Conservation (phyloP, 2,797 vertebrate species). For the Sebastes hopkinsi region DNA sequence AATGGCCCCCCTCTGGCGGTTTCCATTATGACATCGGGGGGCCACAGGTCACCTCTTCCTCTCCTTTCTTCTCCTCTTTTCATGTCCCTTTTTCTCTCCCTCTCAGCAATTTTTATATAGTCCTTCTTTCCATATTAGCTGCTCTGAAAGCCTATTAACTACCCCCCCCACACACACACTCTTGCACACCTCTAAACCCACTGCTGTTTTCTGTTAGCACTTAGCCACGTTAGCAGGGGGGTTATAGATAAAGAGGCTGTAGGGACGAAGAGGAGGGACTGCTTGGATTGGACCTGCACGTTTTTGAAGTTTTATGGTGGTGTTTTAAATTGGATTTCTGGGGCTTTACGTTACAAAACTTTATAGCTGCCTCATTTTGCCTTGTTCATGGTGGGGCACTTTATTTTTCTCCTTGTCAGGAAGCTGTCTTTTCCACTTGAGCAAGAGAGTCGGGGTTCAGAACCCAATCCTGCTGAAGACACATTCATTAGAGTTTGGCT, state of each 20-base stretch:
- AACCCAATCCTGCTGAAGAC: background rate
- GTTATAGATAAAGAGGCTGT: slow-evolving; percentile 33
- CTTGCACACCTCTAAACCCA: slow-evolving; percentile 49
- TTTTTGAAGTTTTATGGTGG: slow-evolving; percentile 73
- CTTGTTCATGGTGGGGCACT: slow-evolving; percentile 1
- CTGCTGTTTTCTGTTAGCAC: slow-evolving; percentile 75
- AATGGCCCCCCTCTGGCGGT: slow-evolving; percentile 60
- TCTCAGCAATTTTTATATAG: slow-evolving; percentile 74
- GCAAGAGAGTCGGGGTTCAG: background rate
- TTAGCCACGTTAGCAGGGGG: slow-evolving; percentile 68
- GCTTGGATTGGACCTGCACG: slow-evolving; percentile 39
- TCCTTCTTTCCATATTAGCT: slow-evolving; percentile 72
- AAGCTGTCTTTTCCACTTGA: background rate
- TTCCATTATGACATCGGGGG: slow-evolving; percentile 71
- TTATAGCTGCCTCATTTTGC: slow-evolving; percentile 32
- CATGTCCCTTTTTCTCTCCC: slow-evolving; percentile 58
- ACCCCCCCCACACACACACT: background rate
- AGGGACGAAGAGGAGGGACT: slow-evolving; percentile 22
- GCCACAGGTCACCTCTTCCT: slow-evolving; percentile 70
- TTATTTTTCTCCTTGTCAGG: slow-evolving; percentile 30
- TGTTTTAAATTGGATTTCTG: slow-evolving; percentile 59
- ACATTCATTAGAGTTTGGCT: background rate
- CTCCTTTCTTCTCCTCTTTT: slow-evolving; percentile 73
- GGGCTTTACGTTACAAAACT: slow-evolving; percentile 41
- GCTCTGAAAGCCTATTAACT: slow-evolving; percentile 63